Percentiles rank a stretch among this genome's conserved stretches.
Evolutionary conservation across 2,888 invertebrate species (phyloP).

Genomic region (Drosophila recens): DNA sequence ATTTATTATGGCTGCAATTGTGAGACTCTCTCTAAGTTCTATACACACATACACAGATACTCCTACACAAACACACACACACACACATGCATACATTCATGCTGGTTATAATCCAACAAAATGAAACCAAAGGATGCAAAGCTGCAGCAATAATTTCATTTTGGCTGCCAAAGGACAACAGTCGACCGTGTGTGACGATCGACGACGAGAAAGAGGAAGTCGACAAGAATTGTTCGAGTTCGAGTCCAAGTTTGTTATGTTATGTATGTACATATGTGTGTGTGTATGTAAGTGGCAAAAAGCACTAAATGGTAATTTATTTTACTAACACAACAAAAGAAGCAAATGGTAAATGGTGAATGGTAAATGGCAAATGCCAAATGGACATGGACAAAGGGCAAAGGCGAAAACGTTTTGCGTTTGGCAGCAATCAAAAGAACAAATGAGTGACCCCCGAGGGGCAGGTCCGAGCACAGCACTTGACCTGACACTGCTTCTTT

Average conservation of each 20-base stretch:
- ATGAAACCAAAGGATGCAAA: constrained; percentile 69
- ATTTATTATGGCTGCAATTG: constrained; percentile 81
- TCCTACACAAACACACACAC: not conserved
- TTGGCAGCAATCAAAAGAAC: constrained; percentile 73
- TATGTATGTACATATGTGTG: constrained; percentile 31
- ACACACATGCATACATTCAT: constrained; percentile 11
- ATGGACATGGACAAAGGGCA: constrained; percentile 40
- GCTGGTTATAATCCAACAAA: constrained; percentile 65
- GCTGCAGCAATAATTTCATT: constrained; percentile 79
- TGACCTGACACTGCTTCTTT: constrained; percentile 51
- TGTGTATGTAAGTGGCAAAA: constrained; percentile 68
- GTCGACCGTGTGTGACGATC: constrained; percentile 71
- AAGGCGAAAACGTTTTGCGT: constrained; percentile 66
- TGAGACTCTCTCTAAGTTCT: constrained; percentile 40
- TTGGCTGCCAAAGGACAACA: constrained; percentile 76
- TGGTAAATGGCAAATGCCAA: constrained; percentile 49
- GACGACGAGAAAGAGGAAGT: constrained; percentile 1
- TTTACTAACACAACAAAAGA: constrained; percentile 79
- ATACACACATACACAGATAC: constrained; percentile 19
- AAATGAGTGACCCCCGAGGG: constrained; percentile 77
- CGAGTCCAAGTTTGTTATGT: not conserved
- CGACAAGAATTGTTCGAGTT: not conserved
- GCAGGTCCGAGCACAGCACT: constrained; percentile 66
- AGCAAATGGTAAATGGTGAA: constrained; percentile 25
- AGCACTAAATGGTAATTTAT: constrained; percentile 81